A percentile compares a stretch with the other conserved stretches of the same genome.
These are phyloP conservation scores for Spea bombifrons DNA, from an alignment of 2,113 vertebrate species.

Conservation along the genomic window DNA sequence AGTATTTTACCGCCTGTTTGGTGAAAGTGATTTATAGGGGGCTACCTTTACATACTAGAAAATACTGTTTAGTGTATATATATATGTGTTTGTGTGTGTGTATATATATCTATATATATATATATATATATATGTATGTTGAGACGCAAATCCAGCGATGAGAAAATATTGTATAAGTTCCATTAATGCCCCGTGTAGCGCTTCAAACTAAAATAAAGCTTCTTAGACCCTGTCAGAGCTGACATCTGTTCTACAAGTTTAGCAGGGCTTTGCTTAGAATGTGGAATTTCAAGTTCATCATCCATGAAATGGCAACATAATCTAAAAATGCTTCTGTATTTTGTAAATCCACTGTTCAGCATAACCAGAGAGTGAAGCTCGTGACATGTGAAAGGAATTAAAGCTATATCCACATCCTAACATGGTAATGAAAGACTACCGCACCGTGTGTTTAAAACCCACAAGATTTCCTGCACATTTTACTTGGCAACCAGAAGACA, in stretches of 20 bases:
- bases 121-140: no score
- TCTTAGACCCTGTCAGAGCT: not conserved
- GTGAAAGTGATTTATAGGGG: no score
- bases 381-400: slow-evolving; percentile 7
- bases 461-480: slow-evolving; percentile 8
- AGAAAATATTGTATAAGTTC: not conserved
- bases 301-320: slow-evolving; percentile 8
- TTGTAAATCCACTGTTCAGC: not conserved
- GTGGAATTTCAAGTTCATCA: slow-evolving; percentile 5
- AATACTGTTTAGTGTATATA: no score
- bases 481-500: not conserved
- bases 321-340: slow-evolving; percentile 5
- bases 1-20: no score
- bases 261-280: not conserved
- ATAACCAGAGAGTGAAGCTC: not conserved
- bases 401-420: slow-evolving; percentile 8
- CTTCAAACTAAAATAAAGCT: not conserved
- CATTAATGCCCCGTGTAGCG: not conserved
- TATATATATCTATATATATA: no score
- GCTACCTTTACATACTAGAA: no score
- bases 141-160: no score
- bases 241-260: slow-evolving; percentile 12
- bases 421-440: slow-evolving; percentile 5
- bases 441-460: not conserved
- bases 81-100: no score